Conservation (phyloP, 2,888 invertebrate genomes). For the Chaetogeoica ovagalla region DNA sequence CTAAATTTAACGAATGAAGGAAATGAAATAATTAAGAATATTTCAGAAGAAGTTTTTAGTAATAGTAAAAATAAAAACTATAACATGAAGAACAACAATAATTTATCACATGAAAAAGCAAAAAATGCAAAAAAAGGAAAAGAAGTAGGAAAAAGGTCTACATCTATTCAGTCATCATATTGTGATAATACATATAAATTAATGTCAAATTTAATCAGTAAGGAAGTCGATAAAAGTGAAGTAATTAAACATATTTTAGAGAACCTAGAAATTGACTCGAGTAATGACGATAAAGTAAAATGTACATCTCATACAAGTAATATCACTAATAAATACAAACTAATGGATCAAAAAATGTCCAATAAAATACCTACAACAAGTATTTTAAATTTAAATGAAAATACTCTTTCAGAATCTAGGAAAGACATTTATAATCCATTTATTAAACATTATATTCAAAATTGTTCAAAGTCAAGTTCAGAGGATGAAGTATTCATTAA, state of each 20-base stretch:
- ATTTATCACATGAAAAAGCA: neutral
- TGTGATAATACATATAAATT: neutral
- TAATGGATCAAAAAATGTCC: neutral
- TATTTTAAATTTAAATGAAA: neutral
- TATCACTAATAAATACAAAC: neutral
- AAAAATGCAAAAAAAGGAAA: no score
- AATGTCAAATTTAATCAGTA: neutral
- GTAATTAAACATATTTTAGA: conserved; percentile 1
- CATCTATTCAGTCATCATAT: neutral
- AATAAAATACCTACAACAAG: neutral
- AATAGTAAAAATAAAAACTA: neutral
- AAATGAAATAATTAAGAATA: neutral
- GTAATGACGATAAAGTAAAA: neutral
- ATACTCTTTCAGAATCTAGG: neutral
- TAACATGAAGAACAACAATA: neutral
- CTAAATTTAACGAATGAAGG: neutral
- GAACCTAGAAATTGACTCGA: neutral
- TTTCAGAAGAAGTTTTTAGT: neutral
- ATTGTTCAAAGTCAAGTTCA: conserved; percentile 16
- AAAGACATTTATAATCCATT: conserved; percentile 3
- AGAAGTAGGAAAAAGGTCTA: neutral
- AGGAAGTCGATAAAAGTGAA: neutral
- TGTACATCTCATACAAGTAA: neutral
- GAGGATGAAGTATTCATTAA: neutral
- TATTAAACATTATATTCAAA: neutral